Conservation (phyloP, 30 jellyfish, hydroid and myxozoan species). For the Catostylus mosaicus region DNA sequence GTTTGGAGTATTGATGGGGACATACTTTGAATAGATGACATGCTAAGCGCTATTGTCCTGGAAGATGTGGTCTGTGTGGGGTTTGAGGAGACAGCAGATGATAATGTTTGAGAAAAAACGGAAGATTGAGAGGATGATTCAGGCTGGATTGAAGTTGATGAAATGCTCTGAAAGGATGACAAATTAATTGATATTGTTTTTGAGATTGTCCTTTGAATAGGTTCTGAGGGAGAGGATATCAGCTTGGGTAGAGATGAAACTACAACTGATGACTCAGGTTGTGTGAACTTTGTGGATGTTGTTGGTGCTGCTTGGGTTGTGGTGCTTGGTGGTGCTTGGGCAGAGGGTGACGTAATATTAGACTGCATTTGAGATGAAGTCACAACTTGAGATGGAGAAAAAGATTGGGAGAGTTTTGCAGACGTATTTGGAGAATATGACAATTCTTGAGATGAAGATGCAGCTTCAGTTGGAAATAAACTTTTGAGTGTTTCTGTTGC, state of each 20-base stretch:
- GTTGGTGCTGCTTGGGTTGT: too few relatives aligned
- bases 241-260: background rate
- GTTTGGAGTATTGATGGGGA: background rate
- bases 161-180: background rate
- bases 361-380: too few relatives aligned
- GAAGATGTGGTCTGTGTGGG: background rate
- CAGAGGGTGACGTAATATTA: too few relatives aligned
- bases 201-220: background rate
- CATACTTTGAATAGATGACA: background rate
- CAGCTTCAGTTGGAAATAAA: too few relatives aligned
- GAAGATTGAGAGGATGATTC: background rate
- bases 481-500: too few relatives aligned
- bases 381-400: too few relatives aligned
- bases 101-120: background rate
- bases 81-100: background rate
- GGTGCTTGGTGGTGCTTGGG: too few relatives aligned
- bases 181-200: background rate
- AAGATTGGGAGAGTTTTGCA: too few relatives aligned
- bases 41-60: too few relatives aligned
- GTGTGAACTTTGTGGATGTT: background rate
- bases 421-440: too few relatives aligned
- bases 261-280: background rate
- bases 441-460: too few relatives aligned
- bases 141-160: background rate
- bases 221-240: background rate